Percentiles rank a stretch among this genome's conserved stretches.
phyloP scores from a whole-genome alignment of 37 sponge, comb jelly and placozoan species.

The Geodia barretti region DNA sequence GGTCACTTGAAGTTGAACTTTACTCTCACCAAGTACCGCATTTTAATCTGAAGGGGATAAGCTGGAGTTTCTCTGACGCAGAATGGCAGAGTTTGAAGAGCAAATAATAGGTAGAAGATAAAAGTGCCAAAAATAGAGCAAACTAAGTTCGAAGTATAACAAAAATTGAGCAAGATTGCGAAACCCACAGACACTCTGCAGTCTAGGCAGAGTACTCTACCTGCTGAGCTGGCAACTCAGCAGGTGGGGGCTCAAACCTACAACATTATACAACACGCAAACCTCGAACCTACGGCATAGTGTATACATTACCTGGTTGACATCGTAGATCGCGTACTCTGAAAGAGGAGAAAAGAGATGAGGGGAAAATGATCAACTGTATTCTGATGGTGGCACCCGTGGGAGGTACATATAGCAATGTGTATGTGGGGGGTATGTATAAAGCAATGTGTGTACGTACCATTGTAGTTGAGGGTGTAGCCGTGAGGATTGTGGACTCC shows the following conservation, averaged over 20 bases:
- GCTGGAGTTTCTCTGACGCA: not conserved
- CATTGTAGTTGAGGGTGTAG: slow-evolving; percentile 97
- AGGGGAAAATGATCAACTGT: not conserved
- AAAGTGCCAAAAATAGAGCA: not conserved
- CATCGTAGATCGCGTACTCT: slow-evolving; percentile 78
- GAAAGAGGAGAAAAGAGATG: not conserved
- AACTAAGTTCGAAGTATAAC: not conserved
- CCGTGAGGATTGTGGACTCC: slow-evolving; percentile 80
- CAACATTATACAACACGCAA: too few relatives aligned
- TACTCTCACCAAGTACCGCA: slow-evolving; percentile 78
- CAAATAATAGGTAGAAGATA: not conserved
- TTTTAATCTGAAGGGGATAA: slow-evolving; percentile 53
- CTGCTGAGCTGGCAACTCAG: not conserved
- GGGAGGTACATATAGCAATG: not conserved
- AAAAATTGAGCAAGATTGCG: not conserved
- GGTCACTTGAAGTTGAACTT: slow-evolving; percentile 83
- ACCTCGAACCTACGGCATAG: too few relatives aligned
- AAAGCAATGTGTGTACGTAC: slow-evolving; percentile 17
- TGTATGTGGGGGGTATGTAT: not conserved
- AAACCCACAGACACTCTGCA: not conserved
- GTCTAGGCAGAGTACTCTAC: not conserved
- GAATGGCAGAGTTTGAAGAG: not conserved
- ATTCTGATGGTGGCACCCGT: not conserved
- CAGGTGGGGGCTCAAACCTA: not conserved
- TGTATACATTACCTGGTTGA: slow-evolving; percentile 38